Conservation (phyloP, 2,113 vertebrate species). For the Rhineura floridana region DNA sequence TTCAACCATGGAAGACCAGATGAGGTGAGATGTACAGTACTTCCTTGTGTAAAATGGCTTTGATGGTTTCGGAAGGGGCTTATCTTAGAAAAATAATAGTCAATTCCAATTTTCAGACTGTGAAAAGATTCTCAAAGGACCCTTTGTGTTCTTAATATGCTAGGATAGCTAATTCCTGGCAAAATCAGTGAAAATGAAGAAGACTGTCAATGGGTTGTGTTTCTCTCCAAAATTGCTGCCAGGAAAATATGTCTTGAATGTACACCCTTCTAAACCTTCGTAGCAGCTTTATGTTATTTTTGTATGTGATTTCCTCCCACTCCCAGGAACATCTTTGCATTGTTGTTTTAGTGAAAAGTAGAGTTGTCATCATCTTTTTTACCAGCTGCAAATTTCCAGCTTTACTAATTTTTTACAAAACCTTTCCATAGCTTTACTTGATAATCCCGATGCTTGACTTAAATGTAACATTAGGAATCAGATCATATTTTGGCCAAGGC, state of each 20-base stretch:
- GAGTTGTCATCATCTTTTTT: background rate
- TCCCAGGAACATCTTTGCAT: background rate
- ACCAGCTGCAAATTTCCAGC: background rate
- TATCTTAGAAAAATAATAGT: background rate
- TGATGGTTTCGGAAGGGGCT: background rate
- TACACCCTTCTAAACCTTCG: background rate
- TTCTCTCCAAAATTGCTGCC: background rate
- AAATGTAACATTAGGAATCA: background rate
- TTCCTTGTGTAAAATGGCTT: background rate
- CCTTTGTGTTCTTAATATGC: background rate
- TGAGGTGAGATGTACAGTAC: background rate
- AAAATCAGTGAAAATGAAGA: background rate
- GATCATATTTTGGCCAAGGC: background rate
- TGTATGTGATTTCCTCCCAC: rapidly evolving
- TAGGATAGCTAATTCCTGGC: background rate
- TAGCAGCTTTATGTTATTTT: background rate
- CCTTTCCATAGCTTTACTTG: background rate
- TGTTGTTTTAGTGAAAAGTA: background rate
- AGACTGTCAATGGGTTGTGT: background rate
- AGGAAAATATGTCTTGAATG: background rate
- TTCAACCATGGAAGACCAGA: background rate
- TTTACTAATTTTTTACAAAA: background rate
- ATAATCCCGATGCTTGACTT: background rate
- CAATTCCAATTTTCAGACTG: background rate
- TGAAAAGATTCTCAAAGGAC: background rate